These are phyloP conservation scores for Sphinx pinastri DNA, from an alignment of 2,888 invertebrate species.

Conservation along the genomic window DNA sequence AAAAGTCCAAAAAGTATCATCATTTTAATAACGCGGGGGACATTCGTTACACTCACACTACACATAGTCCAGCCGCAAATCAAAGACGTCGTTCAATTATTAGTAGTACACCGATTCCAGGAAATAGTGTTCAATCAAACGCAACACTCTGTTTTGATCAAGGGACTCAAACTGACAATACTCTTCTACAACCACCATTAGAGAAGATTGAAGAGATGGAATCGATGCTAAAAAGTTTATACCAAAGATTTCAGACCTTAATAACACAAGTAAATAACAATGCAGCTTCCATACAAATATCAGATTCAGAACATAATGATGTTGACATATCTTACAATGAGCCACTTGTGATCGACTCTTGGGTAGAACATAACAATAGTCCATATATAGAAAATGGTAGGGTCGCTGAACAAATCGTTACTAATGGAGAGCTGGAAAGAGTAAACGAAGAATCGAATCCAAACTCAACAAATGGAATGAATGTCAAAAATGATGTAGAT, in stretches of 20 bases:
- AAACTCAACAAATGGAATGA: slow-evolving; percentile 18
- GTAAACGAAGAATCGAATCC: slow-evolving; percentile 25
- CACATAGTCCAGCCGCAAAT: slow-evolving; percentile 29
- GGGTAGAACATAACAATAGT: slow-evolving; percentile 34
- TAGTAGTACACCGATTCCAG: slow-evolving; percentile 56
- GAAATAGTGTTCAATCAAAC: slow-evolving; percentile 34
- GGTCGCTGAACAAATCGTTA: slow-evolving; percentile 30
- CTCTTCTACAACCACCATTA: slow-evolving; percentile 34
- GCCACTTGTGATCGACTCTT: slow-evolving; percentile 34
- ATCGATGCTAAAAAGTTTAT: slow-evolving; percentile 46
- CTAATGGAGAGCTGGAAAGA: slow-evolving; percentile 28
- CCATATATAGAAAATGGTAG: slow-evolving; percentile 30
- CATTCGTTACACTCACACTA: not conserved
- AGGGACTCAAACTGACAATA: slow-evolving; percentile 57
- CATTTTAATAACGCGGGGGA: not conserved
- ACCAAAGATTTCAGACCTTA: slow-evolving; percentile 48
- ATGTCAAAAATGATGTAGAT: slow-evolving; percentile 36
- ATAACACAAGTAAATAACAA: slow-evolving; percentile 40
- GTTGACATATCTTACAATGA: slow-evolving; percentile 37
- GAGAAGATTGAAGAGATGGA: slow-evolving; percentile 54
- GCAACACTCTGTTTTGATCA: slow-evolving; percentile 50
- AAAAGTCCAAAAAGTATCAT: slow-evolving; percentile 20
- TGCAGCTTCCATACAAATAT: slow-evolving; percentile 34
- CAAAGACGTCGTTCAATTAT: slow-evolving; percentile 44
- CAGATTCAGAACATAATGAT: slow-evolving; percentile 40